phyloP scores from a whole-genome alignment of 1,140 invertebrate genomes.

The Heterodera schachtii region DNA sequence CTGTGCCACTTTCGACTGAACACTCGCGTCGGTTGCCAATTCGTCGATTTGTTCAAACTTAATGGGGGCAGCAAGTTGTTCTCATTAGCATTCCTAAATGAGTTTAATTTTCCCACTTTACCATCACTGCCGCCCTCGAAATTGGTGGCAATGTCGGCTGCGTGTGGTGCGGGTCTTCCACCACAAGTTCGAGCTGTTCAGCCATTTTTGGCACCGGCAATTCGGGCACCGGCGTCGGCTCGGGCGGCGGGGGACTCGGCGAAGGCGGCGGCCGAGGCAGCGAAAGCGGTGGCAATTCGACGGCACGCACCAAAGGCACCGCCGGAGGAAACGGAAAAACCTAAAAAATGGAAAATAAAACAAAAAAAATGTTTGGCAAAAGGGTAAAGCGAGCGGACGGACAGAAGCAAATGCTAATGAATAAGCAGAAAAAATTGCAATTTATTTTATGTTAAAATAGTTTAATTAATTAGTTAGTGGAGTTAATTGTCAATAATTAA shows the following conservation, averaged over 20 bases:
- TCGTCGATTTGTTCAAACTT: conserved; percentile 29
- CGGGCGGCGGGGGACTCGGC: conserved; percentile 25
- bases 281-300: background rate
- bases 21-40: conserved; percentile 12
- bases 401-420: background rate
- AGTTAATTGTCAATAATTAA: too few relatives aligned
- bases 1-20: conserved; percentile 19
- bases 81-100: too few relatives aligned
- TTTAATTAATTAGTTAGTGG: too few relatives aligned
- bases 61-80: background rate
- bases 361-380: background rate
- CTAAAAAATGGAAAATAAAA: background rate
- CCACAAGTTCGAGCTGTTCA: conserved; percentile 13
- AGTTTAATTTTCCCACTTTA: background rate
- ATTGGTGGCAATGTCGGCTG: conserved; percentile 16
- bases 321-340: background rate
- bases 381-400: background rate
- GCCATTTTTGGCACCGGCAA: conserved; percentile 4
- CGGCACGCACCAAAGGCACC: background rate
- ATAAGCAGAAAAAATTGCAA: too few relatives aligned
- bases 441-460: too few relatives aligned
- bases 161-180: conserved; percentile 26
- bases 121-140: conserved; percentile 19
- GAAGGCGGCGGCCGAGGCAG: background rate
- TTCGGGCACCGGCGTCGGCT: conserved; percentile 20